Evolutionary conservation across 2,888 invertebrate species (phyloP), one percentile per base, ranked within the genome.

Genomic region (Dolichomitus sp.): DNA sequence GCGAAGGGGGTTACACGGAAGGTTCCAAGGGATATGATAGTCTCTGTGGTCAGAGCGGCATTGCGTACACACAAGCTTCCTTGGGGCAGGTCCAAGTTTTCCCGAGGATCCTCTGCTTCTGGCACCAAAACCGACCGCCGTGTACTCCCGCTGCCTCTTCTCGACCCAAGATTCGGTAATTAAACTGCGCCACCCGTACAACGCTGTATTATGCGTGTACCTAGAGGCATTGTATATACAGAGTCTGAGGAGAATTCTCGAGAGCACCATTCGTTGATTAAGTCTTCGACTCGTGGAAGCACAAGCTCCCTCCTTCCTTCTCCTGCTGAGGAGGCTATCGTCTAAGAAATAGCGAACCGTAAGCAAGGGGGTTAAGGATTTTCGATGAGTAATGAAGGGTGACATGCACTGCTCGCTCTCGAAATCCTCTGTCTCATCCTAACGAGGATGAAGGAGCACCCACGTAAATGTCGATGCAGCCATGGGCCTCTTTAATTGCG

Each of bases 171-270:
- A 91, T 92, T 88, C 87, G 88, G 89, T 92, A 92, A 93, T 93
- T 93, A 92, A 90, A 92, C 89, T 89, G 89, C 87, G 89, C 90
- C 87, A 30, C 84, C 87, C 84, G 84, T 84, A 88, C 88, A 92
- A 93, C 91, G 92, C 92, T 92, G 92, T 93, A 92, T 92, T 91
- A 92, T 91, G 91, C 88, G 87, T 88, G 88, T 90, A 89, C 87
- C 87, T 82, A 82, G 81, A 78, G 75, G 57, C 77, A 84, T 70
- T 48, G 59, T 78, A 69, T 69, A 45, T 63, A 14, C 17, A 42
- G 14, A 57, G 14, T 17, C 80, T 73, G 86, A 79, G 81, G 81
- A 65, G 84, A 87, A 87, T 87, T 88, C 92, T 88, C 90, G 37
- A 65, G 91, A 91, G 92, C 88, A 88, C 90, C 85, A 90, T 92